These are phyloP conservation scores for Catharus bicknelli DNA, from an alignment of 2,113 vertebrate species.

Conservation along the genomic window DNA sequence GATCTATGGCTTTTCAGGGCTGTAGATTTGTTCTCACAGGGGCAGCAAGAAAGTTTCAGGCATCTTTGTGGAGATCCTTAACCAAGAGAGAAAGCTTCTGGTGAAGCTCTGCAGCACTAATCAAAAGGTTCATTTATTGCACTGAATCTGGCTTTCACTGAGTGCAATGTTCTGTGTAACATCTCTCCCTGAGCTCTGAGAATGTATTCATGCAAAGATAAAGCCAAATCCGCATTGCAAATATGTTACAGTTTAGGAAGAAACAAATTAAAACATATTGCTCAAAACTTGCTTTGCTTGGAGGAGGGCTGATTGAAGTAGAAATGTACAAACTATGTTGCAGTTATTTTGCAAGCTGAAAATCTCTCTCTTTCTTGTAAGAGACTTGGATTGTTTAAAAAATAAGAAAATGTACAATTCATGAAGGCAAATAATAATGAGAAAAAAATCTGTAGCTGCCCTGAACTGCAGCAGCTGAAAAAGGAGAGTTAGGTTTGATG, in stretches of 20 bases:
- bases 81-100: not conserved
- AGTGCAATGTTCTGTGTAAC: not conserved
- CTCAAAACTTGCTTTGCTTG: not conserved
- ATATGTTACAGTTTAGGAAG: not conserved
- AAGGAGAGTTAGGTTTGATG: not conserved
- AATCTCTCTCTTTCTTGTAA: not conserved
- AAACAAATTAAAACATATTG: not conserved
- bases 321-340: not conserved
- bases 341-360: not conserved
- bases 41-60: not conserved
- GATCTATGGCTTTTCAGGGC: not conserved
- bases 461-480: conserved; percentile 9
- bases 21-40: not conserved
- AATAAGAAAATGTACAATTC: not conserved
- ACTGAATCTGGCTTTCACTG: not conserved
- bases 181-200: not conserved
- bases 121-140: not conserved
- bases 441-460: not conserved
- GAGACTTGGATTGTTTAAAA: not conserved
- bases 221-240: conserved; percentile 15
- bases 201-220: not conserved
- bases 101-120: not conserved
- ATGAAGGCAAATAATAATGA: not conserved
- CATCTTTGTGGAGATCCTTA: not conserved
- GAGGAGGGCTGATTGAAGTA: not conserved